A percentile compares a stretch with the other conserved stretches of the same genome.
Evolutionary conservation across 2,797 vertebrate species (phyloP).

Genomic region (Acipenser ruthenus): DNA sequence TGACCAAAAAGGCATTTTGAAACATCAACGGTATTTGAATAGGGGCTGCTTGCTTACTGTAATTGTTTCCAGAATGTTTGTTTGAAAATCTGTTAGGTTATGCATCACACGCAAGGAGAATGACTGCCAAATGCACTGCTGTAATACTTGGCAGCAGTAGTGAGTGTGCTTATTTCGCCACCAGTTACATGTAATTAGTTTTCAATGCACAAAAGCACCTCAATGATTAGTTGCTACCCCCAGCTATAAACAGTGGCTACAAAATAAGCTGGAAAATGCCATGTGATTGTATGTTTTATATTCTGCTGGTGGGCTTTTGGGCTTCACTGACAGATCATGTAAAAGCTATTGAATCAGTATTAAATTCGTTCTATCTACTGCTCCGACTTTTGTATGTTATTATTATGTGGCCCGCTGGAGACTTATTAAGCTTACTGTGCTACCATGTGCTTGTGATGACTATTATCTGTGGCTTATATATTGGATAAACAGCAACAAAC

Average conservation of each 20-base stretch:
- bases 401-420: neutral
- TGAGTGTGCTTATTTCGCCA: conserved; percentile 38
- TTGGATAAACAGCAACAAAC: conserved; percentile 5
- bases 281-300: conserved; percentile 16
- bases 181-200: conserved; percentile 32
- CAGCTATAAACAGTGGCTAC: conserved; percentile 19
- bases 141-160: conserved; percentile 37
- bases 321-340: neutral
- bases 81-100: conserved; percentile 55
- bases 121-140: conserved; percentile 38
- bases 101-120: conserved; percentile 38
- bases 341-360: neutral
- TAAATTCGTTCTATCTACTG: conserved; percentile 3
- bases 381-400: neutral
- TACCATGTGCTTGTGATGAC: neutral
- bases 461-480: conserved; percentile 5
- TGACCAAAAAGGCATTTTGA: conserved; percentile 48
- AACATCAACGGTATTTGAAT: conserved; percentile 49
- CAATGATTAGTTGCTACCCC: conserved; percentile 36
- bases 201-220: conserved; percentile 30
- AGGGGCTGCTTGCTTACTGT: conserved; percentile 40
- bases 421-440: conserved; percentile 7
- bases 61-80: conserved; percentile 64
- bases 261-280: conserved; percentile 20
- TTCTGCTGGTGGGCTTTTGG: conserved; percentile 9